Conservation (phyloP, 2,888 invertebrate genomes). For the Cordilura impudica region DNA sequence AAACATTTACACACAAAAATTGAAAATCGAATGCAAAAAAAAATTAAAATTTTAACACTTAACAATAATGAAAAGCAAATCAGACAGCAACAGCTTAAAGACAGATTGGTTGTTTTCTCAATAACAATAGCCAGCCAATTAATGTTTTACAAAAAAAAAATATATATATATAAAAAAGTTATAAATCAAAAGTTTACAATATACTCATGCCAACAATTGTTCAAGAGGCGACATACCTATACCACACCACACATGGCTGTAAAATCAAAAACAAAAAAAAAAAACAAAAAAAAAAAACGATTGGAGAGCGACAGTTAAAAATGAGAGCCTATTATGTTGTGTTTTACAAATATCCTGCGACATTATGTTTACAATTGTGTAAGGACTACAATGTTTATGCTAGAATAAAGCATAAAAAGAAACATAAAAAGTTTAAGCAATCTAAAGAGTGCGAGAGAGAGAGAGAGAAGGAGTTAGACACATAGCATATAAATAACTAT, state of each 20-base stretch:
- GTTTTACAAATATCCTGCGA: slow-evolving; percentile 70
- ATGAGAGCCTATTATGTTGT: background rate
- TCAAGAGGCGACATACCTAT: too few species aligned
- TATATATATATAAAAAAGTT: too few species aligned
- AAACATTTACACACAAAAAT: background rate
- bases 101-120: background rate
- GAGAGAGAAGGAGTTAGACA: too few species aligned
- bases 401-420: slow-evolving; percentile 18
- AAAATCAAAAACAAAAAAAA: slow-evolving; percentile 51
- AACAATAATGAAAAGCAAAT: background rate
- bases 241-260: slow-evolving; percentile 66
- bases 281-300: background rate
- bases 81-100: slow-evolving; percentile 19
- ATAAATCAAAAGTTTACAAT: background rate
- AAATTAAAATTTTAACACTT: background rate
- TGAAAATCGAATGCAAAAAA: background rate
- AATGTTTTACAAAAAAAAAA: slow-evolving; percentile 5
- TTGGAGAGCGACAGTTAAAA: background rate
- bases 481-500: background rate
- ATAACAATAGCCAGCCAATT: slow-evolving; percentile 12
- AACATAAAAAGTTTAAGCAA: background rate
- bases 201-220: too few species aligned
- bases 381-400: slow-evolving; percentile 66
- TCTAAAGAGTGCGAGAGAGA: background rate
- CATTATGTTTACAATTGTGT: slow-evolving; percentile 73